A percentile compares a stretch with the other conserved stretches of the same genome.
phyloP scores from a whole-genome alignment of 2,113 vertebrate species.

The Mobula birostris region DNA sequence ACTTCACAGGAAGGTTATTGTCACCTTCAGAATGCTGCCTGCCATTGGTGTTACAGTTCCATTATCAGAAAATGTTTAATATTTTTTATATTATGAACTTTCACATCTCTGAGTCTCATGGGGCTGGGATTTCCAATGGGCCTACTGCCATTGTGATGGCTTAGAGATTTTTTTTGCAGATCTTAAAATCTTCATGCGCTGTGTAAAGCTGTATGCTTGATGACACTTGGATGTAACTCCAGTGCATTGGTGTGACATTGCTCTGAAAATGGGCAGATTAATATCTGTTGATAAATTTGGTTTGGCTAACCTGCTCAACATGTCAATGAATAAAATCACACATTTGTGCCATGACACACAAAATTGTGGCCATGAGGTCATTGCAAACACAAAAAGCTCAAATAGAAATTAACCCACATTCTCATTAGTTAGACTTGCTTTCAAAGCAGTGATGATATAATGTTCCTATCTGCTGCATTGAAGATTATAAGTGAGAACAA shows the following conservation, averaged over 20 bases:
- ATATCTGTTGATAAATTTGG: slow-evolving; percentile 18
- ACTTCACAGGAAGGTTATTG: not conserved
- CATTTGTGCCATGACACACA: not conserved
- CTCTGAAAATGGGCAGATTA: not conserved
- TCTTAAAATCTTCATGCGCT: not conserved
- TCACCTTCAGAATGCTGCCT: not conserved
- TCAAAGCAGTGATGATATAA: not conserved
- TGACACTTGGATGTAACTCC: not conserved
- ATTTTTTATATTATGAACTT: slow-evolving; percentile 29
- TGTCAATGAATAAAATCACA: not conserved
- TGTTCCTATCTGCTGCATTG: not conserved
- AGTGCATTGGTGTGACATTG: not conserved
- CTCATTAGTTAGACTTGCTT: not conserved
- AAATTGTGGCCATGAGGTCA: not conserved
- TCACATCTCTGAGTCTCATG: slow-evolving; percentile 8
- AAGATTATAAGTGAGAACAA: not conserved
- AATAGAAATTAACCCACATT: not conserved
- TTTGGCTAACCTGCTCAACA: not conserved
- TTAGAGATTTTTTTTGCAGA: not conserved
- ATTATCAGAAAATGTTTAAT: slow-evolving; percentile 27
- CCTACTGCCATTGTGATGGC: slow-evolving; percentile 6
- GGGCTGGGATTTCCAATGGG: not conserved
- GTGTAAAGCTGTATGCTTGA: not conserved
- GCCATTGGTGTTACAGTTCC: slow-evolving; percentile 1
- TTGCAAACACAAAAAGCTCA: not conserved